Conservation (phyloP, 2,888 invertebrate species). For the Euphydryas editha region DNA sequence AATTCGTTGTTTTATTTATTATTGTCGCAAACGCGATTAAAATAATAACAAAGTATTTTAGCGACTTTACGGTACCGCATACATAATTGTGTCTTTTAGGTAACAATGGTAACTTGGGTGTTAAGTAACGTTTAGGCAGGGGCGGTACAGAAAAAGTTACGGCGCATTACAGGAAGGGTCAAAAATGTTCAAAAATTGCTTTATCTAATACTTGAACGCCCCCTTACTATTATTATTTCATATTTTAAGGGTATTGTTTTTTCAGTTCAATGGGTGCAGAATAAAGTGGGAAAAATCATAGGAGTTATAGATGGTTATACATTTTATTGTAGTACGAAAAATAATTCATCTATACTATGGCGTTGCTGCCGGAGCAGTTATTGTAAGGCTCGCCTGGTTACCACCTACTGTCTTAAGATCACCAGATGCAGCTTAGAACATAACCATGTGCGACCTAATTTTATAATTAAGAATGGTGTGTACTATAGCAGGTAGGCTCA, state of each 20-base stretch:
- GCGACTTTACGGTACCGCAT: too few species aligned
- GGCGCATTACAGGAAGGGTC: too few species aligned
- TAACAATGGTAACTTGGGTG: too few species aligned
- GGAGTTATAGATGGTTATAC: conserved; percentile 47
- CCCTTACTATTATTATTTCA: too few species aligned
- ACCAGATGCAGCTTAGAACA: conserved; percentile 38
- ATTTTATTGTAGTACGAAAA: conserved; percentile 40
- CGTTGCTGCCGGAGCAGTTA: conserved; percentile 36
- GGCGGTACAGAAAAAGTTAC: too few species aligned
- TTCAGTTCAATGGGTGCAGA: conserved; percentile 44
- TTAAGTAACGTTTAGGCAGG: too few species aligned
- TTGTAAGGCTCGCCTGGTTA: conserved; percentile 43
- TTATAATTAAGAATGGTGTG: conserved; percentile 38
- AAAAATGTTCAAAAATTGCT: too few species aligned
- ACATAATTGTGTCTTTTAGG: too few species aligned
- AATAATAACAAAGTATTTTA: too few species aligned
- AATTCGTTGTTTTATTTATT: too few species aligned
- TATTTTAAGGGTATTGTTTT: not conserved
- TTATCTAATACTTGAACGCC: too few species aligned
- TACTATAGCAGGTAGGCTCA: conserved; percentile 14
- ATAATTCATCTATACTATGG: conserved; percentile 40
- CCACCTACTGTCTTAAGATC: conserved; percentile 21
- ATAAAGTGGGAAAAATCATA: conserved; percentile 39
- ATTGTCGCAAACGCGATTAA: too few species aligned
- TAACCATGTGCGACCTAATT: conserved; percentile 43